Conservation (phyloP, 2,113 vertebrate genomes). For the Mastomys coucha region DNA sequence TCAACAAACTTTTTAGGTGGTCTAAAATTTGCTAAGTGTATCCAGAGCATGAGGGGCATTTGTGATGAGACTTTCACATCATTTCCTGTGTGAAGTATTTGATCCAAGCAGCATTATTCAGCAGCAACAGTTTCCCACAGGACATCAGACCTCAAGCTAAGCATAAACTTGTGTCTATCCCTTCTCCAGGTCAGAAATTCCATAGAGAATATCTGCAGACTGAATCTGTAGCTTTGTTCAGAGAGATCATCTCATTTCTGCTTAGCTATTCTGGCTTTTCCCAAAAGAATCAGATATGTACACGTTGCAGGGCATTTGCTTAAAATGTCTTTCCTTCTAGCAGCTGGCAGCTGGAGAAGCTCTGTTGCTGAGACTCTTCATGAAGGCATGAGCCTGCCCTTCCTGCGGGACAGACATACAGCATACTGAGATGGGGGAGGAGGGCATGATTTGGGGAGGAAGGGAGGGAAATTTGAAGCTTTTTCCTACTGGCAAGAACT, state of each 20-base stretch:
- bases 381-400: neutral
- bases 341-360: neutral
- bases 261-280: neutral
- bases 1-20: constrained; percentile 61
- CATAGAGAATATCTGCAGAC: neutral
- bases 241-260: neutral
- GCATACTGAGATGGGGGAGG: fast-evolving
- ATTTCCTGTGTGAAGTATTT: neutral
- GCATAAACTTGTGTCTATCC: neutral
- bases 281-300: neutral
- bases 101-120: neutral
- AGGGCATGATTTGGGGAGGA: neutral
- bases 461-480: neutral
- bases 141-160: neutral
- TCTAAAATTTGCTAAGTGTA: neutral
- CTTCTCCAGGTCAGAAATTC: neutral
- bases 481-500: neutral
- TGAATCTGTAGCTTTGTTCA: neutral
- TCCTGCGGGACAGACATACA: too few species aligned
- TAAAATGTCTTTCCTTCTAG: neutral
- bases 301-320: neutral
- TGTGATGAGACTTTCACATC: neutral
- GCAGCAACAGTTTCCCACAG: neutral
- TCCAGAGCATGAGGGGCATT: neutral
- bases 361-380: neutral